phyloP scores from a whole-genome alignment of 2,797 vertebrate species.

The Fringilla coelebs region DNA sequence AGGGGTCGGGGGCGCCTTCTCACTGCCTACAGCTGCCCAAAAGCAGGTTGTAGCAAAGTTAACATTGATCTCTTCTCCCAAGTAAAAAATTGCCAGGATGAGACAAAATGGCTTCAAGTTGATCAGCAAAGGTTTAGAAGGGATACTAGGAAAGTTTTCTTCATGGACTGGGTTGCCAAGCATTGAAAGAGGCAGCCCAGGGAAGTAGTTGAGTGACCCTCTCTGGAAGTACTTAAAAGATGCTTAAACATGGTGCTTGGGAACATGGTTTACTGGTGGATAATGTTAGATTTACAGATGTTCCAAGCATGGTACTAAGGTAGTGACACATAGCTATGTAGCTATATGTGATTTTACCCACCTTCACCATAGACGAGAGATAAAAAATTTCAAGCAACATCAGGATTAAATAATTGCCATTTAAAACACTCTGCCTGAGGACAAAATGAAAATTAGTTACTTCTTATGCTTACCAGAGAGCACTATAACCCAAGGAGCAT shows the following conservation, averaged over 20 bases:
- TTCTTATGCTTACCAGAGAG: not conserved
- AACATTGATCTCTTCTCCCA: not conserved
- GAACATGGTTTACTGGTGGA: not conserved
- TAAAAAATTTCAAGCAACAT: not conserved
- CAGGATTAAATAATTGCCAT: not conserved
- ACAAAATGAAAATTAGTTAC: not conserved
- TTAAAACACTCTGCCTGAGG: not conserved
- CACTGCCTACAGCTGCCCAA: not conserved
- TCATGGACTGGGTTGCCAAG: not conserved
- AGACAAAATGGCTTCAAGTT: not conserved
- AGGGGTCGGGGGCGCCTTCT: rapidly evolving
- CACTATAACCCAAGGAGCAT: not conserved
- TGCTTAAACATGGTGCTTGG: rapidly evolving
- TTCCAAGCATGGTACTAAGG: not conserved
- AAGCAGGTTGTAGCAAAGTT: not conserved
- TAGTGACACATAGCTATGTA: not conserved
- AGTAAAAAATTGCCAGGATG: not conserved
- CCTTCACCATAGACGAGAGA: not conserved
- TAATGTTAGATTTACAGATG: not conserved
- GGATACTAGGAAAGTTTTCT: not conserved
- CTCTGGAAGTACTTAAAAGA: not conserved
- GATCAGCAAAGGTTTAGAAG: not conserved
- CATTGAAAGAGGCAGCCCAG: not conserved
- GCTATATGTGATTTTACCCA: not conserved
- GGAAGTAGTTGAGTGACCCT: not conserved